Evolutionary conservation across 2,888 invertebrate genomes (phyloP).

Genomic region (Galerucella nymphaeae): DNA sequence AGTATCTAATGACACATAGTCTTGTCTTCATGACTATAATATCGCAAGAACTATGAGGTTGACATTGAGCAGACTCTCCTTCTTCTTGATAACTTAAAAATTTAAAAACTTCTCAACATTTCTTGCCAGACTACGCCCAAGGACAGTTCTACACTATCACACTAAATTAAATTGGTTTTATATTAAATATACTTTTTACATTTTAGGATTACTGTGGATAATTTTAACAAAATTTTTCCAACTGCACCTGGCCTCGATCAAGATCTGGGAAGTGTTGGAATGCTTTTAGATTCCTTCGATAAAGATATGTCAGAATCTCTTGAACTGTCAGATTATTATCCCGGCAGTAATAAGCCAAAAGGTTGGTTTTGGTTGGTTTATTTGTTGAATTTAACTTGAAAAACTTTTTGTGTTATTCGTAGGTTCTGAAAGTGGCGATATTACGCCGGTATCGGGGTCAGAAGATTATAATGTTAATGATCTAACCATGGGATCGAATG

Average conservation of each 20-base stretch:
- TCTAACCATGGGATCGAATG: conserved; percentile 73
- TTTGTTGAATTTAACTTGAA: too few relatives aligned
- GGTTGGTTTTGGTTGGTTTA: conserved; percentile 41
- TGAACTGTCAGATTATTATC: conserved; percentile 62
- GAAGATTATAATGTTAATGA: conserved; percentile 77
- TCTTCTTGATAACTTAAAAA: too few relatives aligned
- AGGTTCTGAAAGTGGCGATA: conserved; percentile 68
- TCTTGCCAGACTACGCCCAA: too few relatives aligned
- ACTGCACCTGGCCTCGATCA: conserved; percentile 68
- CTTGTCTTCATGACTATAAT: too few relatives aligned
- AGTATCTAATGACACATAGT: too few relatives aligned
- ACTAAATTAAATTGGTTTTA: too few relatives aligned
- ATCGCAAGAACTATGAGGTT: too few relatives aligned
- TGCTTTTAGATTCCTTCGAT: conserved; percentile 65
- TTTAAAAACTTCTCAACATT: too few relatives aligned
- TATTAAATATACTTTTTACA: neutral
- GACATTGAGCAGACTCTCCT: too few relatives aligned
- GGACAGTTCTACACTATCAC: too few relatives aligned
- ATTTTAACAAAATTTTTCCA: conserved; percentile 68
- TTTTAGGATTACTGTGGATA: conserved; percentile 61
- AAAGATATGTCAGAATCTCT: conserved; percentile 58
- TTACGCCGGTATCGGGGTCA: conserved; percentile 76
- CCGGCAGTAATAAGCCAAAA: conserved; percentile 54
- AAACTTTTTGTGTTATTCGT: too few relatives aligned
- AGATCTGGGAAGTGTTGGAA: conserved; percentile 67